These are phyloP conservation scores for Clanis bilineata DNA, from an alignment of 2,888 invertebrate species.

Conservation along the genomic window DNA sequence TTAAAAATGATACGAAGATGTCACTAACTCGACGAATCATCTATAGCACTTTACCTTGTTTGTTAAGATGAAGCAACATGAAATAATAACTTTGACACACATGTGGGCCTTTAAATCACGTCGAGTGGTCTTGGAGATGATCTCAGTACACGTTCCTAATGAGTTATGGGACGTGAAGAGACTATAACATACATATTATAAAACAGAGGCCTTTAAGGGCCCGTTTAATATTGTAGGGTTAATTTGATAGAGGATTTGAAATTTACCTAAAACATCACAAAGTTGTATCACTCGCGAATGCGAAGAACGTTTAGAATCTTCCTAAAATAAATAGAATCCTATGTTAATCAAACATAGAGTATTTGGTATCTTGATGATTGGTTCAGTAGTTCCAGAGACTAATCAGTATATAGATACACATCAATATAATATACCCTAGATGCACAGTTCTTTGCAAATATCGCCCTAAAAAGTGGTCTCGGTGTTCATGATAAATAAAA, in stretches of 20 bases:
- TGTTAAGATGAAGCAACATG: not conserved
- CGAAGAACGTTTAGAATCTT: too few relatives aligned
- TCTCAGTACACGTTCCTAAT: constrained; percentile 4
- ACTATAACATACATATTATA: not conserved
- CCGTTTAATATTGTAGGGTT: not conserved
- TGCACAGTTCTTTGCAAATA: too few relatives aligned
- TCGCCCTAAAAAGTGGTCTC: too few relatives aligned
- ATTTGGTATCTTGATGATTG: too few relatives aligned
- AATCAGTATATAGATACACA: too few relatives aligned
- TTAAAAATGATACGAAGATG: too few relatives aligned
- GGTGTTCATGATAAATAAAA: too few relatives aligned
- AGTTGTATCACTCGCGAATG: too few relatives aligned
- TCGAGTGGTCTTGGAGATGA: not conserved
- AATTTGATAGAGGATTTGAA: not conserved
- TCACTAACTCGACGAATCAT: not conserved
- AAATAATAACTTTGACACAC: constrained; percentile 8
- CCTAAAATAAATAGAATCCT: too few relatives aligned
- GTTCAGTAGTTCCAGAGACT: too few relatives aligned
- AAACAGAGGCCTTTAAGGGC: not conserved
- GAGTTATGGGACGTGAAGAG: not conserved
- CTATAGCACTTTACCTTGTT: not conserved
- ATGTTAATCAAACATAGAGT: too few relatives aligned
- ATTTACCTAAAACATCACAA: not conserved
- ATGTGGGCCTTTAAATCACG: constrained; percentile 4
- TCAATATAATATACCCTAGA: too few relatives aligned